Conservation (phyloP, 1,140 invertebrate species). For the Brachionus rotundiformis region DNA sequence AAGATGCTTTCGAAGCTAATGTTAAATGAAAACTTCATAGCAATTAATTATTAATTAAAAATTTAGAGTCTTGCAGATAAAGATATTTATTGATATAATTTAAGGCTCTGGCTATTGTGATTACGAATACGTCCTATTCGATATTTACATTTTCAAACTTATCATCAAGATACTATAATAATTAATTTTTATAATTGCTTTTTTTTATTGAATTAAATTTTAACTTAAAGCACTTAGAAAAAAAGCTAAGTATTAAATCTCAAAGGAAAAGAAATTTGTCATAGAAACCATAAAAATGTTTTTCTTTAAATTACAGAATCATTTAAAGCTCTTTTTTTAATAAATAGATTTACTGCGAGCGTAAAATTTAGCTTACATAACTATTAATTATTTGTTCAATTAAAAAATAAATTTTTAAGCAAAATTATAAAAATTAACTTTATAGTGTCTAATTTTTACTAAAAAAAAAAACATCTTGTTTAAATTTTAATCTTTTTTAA, state of each 20-base stretch:
- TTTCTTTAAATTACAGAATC: not conserved
- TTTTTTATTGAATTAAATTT: conserved; percentile 13
- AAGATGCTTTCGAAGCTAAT: not conserved
- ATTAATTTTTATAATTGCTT: not conserved
- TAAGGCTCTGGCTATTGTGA: too few relatives aligned
- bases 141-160: not conserved
- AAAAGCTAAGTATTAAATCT: not conserved
- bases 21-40: not conserved
- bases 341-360: not conserved
- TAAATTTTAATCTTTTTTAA: too few relatives aligned
- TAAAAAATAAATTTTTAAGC: not conserved
- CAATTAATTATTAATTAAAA: not conserved
- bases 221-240: not conserved
- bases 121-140: too few relatives aligned
- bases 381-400: not conserved
- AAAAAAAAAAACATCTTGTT: too few relatives aligned
- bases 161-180: not conserved
- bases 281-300: conserved; percentile 5
- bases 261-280: not conserved
- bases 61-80: not conserved
- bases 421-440: not conserved
- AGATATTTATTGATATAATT: not conserved
- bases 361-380: not conserved
- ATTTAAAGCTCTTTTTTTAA: not conserved
- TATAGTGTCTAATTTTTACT: too few relatives aligned